These are phyloP conservation scores for Drosophila dunni DNA, from an alignment of 1,140 invertebrate genomes.

Conservation along the genomic window DNA sequence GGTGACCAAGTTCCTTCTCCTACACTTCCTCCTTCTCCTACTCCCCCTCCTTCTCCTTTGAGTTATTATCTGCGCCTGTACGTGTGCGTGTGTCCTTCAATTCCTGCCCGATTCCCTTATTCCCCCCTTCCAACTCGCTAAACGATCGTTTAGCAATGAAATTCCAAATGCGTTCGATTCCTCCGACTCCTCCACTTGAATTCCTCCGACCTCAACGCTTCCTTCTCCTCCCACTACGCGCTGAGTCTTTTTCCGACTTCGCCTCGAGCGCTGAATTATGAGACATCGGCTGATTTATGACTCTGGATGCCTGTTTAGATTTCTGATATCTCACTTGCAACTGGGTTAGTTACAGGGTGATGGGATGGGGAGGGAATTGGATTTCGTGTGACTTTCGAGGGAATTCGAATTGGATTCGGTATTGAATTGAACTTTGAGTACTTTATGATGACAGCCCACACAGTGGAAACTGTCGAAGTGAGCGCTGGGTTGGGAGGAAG, in stretches of 20 bases:
- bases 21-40: background rate
- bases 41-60: slow-evolving; percentile 3
- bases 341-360: background rate
- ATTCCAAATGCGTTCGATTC: slow-evolving; percentile 37
- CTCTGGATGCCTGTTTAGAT: slow-evolving; percentile 46
- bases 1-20: slow-evolving; percentile 19
- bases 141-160: slow-evolving; percentile 70
- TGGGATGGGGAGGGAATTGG: background rate
- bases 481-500: too few species aligned
- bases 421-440: slow-evolving; percentile 1
- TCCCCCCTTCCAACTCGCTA: slow-evolving; percentile 43
- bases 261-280: slow-evolving; percentile 61
- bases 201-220: background rate
- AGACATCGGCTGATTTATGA: slow-evolving; percentile 65
- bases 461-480: too few species aligned
- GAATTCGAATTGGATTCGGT: background rate
- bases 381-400: background rate
- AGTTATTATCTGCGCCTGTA: slow-evolving; percentile 15
- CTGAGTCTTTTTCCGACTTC: background rate
- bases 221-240: slow-evolving; percentile 4
- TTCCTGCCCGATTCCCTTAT: slow-evolving; percentile 33
- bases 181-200: background rate
- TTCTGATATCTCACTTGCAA: slow-evolving; percentile 44
- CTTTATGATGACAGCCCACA: background rate
- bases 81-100: slow-evolving; percentile 21